phyloP scores from a whole-genome alignment of 2,113 vertebrate species.

The Lepidothrix coronata region DNA sequence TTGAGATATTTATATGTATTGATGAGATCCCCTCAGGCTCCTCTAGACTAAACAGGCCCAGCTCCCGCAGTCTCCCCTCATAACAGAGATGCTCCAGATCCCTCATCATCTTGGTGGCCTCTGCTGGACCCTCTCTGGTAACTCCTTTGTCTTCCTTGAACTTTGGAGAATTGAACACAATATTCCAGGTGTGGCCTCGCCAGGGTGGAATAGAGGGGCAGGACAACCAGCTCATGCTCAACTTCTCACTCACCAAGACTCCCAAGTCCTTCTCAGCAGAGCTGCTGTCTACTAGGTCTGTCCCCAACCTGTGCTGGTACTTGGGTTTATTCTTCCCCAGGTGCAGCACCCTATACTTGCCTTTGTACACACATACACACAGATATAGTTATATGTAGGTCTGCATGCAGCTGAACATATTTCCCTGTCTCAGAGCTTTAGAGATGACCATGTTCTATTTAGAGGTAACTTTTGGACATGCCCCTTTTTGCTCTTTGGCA shows the following conservation, averaged over 20 bases:
- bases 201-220: background rate
- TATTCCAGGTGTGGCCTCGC: background rate
- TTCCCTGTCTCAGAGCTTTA: background rate
- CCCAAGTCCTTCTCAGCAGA: background rate
- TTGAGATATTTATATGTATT: background rate
- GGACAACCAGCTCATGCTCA: background rate
- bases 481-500: background rate
- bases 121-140: background rate
- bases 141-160: background rate
- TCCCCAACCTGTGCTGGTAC: background rate
- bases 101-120: background rate
- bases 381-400: background rate
- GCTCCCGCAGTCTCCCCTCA: background rate
- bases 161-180: background rate
- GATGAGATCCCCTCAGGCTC: background rate
- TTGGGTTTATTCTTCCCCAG: background rate
- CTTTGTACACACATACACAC: background rate
- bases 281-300: background rate
- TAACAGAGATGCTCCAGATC: background rate
- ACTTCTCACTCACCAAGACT: background rate
- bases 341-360: background rate
- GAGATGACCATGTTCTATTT: background rate
- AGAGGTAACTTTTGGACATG: background rate
- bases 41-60: background rate
- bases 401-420: background rate